These are phyloP conservation scores for Piprites chloris DNA, from an alignment of 2,113 vertebrate species.

Conservation along the genomic window DNA sequence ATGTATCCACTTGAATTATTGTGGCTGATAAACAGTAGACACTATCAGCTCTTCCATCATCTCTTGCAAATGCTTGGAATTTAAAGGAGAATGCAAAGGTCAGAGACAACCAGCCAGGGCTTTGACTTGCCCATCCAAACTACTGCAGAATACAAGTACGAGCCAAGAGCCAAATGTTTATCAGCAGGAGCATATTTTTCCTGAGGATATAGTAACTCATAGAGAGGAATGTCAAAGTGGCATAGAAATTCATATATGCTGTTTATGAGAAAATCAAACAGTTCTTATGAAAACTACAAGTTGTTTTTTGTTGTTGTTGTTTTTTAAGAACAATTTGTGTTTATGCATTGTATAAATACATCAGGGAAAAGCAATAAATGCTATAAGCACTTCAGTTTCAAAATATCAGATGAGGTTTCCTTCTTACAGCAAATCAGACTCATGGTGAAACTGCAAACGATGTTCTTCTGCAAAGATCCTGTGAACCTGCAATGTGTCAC, in stretches of 20 bases:
- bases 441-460: not conserved
- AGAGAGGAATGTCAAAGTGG: not conserved
- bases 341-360: not conserved
- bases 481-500: not conserved
- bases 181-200: constrained; percentile 27
- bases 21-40: not conserved
- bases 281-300: not conserved
- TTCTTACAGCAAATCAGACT: not conserved
- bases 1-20: not conserved
- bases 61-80: not conserved
- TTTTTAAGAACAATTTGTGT: not conserved
- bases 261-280: not conserved
- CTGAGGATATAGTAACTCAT: not conserved
- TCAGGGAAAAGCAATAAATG: not conserved
- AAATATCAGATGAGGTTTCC: not conserved
- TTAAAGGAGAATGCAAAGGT: constrained; percentile 11
- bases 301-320: too few species aligned
- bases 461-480: not conserved
- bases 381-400: not conserved
- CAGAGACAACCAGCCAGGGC: not conserved
- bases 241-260: not conserved
- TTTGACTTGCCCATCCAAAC: not conserved
- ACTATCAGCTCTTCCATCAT: not conserved
- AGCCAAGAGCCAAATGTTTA: constrained; percentile 3
- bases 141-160: not conserved